Evolutionary conservation across 2,113 vertebrate species (phyloP).

Genomic region (Scolopax mira): DNA sequence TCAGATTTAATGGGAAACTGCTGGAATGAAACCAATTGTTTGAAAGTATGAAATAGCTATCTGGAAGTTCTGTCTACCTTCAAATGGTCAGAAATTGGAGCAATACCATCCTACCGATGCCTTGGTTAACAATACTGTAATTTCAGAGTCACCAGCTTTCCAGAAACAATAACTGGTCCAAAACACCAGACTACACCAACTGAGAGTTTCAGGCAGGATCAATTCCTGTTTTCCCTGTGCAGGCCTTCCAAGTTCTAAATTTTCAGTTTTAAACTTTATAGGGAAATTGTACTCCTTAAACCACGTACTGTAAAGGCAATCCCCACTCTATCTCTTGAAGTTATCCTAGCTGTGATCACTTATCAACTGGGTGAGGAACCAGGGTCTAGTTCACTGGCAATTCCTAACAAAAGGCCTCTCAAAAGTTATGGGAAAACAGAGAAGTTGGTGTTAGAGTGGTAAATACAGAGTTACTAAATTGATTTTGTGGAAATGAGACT

Average conservation of each 20-base stretch:
- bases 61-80: neutral
- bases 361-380: neutral
- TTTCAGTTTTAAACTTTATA: neutral
- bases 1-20: neutral
- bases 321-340: neutral
- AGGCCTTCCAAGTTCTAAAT: neutral
- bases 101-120: accelerated
- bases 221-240: neutral
- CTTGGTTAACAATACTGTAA: neutral
- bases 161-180: neutral
- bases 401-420: neutral
- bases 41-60: neutral
- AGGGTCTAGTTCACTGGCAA: neutral
- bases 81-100: neutral
- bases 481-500: neutral
- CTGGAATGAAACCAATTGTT: accelerated
- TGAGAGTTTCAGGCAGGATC: neutral
- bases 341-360: neutral
- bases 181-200: neutral
- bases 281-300: neutral
- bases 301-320: neutral
- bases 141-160: neutral
- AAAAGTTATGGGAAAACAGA: neutral
- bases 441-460: neutral
- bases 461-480: neutral